phyloP scores from a whole-genome alignment of 2,888 invertebrate genomes.

The Drosophila mayaguana region DNA sequence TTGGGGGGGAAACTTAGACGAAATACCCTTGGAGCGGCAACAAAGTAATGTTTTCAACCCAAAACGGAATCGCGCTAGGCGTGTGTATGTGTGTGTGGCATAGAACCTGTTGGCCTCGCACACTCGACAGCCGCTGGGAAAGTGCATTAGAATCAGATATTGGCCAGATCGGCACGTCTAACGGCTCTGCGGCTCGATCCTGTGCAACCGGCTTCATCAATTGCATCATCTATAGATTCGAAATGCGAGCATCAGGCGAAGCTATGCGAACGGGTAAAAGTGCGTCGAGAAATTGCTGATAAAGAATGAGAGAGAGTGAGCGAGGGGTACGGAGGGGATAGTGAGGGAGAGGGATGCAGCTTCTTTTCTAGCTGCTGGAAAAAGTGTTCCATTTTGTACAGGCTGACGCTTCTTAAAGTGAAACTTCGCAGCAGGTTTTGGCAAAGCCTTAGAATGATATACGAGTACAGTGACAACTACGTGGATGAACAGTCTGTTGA shows the following conservation, averaged over 20 bases:
- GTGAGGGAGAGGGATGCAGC: neutral
- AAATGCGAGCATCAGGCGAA: slow-evolving; percentile 19
- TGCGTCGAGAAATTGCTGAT: slow-evolving; percentile 48
- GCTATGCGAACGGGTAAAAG: slow-evolving; percentile 51
- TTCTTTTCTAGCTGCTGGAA: neutral
- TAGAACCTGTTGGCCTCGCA: slow-evolving; percentile 32
- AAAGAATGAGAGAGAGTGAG: neutral
- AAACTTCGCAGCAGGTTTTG: neutral
- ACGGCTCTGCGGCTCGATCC: slow-evolving; percentile 18
- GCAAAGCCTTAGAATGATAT: neutral
- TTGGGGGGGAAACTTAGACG: neutral
- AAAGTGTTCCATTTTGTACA: slow-evolving; percentile 1
- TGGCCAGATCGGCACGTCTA: neutral
- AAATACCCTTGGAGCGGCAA: slow-evolving; percentile 18
- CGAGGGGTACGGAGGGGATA: neutral
- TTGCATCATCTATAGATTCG: slow-evolving; percentile 41
- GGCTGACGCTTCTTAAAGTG: neutral
- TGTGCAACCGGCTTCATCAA: slow-evolving; percentile 58
- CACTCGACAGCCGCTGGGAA: slow-evolving; percentile 53
- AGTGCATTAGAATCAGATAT: slow-evolving; percentile 50
- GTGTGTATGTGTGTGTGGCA: slow-evolving; percentile 7
- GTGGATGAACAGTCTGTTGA: neutral
- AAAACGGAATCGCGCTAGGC: slow-evolving; percentile 23
- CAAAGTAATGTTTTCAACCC: neutral
- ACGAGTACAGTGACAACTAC: neutral